A percentile compares a stretch with the other conserved stretches of the same genome.
phyloP scores from a whole-genome alignment of 2,888 invertebrate genomes.

The Mimachlamys varia region DNA sequence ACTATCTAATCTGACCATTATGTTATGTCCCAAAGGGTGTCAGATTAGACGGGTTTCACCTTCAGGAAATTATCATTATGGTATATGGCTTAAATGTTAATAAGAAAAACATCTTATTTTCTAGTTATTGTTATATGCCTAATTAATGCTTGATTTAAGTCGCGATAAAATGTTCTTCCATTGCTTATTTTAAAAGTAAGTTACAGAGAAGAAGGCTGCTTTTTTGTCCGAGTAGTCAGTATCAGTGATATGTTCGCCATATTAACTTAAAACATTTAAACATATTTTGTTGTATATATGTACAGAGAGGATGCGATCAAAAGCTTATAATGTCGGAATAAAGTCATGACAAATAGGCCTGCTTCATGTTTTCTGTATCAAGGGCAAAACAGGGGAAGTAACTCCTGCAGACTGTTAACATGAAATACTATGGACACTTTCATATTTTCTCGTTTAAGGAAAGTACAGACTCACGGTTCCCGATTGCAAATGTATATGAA shows the following conservation, averaged over 20 bases:
- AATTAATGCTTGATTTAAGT: not conserved
- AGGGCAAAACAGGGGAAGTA: no score
- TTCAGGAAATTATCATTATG: not conserved
- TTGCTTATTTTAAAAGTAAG: not conserved
- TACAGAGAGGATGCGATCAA: slow-evolving; percentile 1
- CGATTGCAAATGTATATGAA: no score
- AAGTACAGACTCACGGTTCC: no score
- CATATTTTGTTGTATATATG: not conserved
- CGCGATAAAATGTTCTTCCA: not conserved
- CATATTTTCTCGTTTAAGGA: no score
- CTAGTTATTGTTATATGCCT: not conserved
- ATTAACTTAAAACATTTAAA: not conserved
- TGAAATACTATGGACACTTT: no score
- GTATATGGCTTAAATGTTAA: not conserved
- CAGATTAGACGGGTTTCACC: not conserved
- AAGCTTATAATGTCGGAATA: not conserved
- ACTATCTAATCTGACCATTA: not conserved
- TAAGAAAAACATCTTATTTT: not conserved
- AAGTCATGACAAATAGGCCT: not conserved
- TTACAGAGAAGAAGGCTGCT: not conserved
- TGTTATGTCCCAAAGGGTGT: not conserved
- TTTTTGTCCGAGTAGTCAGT: not conserved
- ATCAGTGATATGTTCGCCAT: not conserved
- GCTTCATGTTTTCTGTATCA: not conserved
- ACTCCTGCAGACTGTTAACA: no score